phyloP scores from a whole-genome alignment of 2,888 invertebrate genomes.

The Teinopalpus imperialis region DNA sequence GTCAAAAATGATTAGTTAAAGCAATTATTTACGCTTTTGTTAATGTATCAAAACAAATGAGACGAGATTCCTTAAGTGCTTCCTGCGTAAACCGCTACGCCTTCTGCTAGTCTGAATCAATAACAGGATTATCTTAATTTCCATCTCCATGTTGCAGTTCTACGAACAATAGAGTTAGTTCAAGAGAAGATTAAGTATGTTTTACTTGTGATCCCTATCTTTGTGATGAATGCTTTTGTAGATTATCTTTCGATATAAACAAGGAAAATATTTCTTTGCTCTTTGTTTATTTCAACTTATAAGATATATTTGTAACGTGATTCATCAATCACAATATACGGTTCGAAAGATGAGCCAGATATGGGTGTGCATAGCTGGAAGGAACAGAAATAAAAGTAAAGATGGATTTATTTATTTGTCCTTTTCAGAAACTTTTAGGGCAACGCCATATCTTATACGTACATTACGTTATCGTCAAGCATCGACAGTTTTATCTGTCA shows the following conservation, averaged over 20 bases:
- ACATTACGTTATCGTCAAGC: no score
- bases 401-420: no score
- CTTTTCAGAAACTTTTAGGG: no score
- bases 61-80: conserved; percentile 2
- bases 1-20: no score
- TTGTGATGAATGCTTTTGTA: conserved; percentile 33
- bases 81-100: background rate
- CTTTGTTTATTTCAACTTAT: background rate
- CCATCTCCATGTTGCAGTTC: conserved; percentile 8
- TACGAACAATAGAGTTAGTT: conserved; percentile 18
- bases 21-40: no score
- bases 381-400: no score
- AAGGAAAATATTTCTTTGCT: conserved; percentile 38
- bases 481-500: no score
- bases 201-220: conserved; percentile 13
- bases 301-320: conserved; percentile 26
- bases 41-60: no score
- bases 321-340: background rate
- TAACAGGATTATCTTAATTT: conserved; percentile 19
- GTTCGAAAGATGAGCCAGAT: background rate
- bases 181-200: conserved; percentile 6
- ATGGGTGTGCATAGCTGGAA: no score
- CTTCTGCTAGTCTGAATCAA: background rate
- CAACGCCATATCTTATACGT: no score
- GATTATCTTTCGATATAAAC: conserved; percentile 35